Evolutionary conservation across 2,888 invertebrate species (phyloP), one percentile per base, ranked within the genome.

Genomic region (Xestobium rufovillosum): DNA sequence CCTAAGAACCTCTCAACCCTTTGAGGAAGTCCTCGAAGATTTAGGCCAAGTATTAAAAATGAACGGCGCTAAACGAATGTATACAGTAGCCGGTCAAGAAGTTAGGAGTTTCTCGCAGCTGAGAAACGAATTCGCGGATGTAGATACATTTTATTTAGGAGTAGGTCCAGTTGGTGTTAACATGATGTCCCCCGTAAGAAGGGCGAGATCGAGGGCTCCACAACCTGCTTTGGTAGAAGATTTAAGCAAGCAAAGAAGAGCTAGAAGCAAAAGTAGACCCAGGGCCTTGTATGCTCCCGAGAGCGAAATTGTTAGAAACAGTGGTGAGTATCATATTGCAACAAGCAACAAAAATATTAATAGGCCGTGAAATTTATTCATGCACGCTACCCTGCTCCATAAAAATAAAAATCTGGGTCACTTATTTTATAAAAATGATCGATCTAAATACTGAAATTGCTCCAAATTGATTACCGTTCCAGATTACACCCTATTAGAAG

Each of bases 71-170:
- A 86, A 87, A 63, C 75, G 85, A 62, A 88, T 92, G 83, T 91
- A 86, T 68, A 92, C 94, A 16, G 85, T 88, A 30, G 82, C 83
- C 19, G 89, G 90, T 19, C 90, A 88, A 71, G 89, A 91, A 80
- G 94, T 94, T 2, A 75, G 89, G 51, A 92, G 94, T 63, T 95
- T 92, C 64, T 91, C 92, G 0, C 94, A 94, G 56, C 69, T 95
- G 34, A 76, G 92, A 31, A 89, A 91, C 62, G 94, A 94, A 61
- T 89, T 91, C 57, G 83, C 87, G 9, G 89, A 90, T 55, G 82
- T 89, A 35, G 90, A 91, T 60, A 89, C 89, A 3, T 94, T 94
- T 67, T 90, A 90, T 61, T 70, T 91, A 58, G 81, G 83, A 8
- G 68, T 68, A 3, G 73, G 73, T 2, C 53, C 61, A 11, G 59